Base-by-base conservation (phyloP, 2,797 vertebrate genomes). In the Gephyroberyx darwinii region DNA sequence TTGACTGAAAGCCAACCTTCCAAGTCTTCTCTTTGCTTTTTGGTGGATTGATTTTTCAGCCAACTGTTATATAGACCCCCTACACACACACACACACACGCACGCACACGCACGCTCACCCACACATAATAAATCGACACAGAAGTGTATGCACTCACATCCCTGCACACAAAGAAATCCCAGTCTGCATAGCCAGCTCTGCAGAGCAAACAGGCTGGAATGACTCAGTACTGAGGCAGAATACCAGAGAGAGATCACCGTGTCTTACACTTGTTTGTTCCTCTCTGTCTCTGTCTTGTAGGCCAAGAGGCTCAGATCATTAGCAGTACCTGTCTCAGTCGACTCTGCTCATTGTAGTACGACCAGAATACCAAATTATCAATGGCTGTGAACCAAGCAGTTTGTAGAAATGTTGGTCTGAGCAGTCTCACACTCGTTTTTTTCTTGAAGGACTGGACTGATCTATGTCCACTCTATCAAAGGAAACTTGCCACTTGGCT, bases 321-420 rank as follows among this genome's bases (percentile, higher is more conserved):
- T 13, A 62, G n/a, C 20, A 0, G 47, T 60, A 6, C 7, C n/a
- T 16, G 16, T 20, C 45, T 19, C 39, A 47, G 22, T 12, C 3
- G 41, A 13, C 41, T 43, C 41, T 41, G 39, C 39, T 41, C 39
- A 45, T 14, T 17, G 43, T 14, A 1, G 14, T 5, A 47, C 3
- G 57, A 69, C 26, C 35, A 56, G 20, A 72, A 56, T 5, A 16
- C 13, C 20, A 57, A 63, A 67, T 45, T 26, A 63, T 47, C 16
- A 52, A 8, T 22, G 16, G 14, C 55, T 37, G 31, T 22, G 41
- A 45, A 16, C 22, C 22, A 45, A 39, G n/a, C 4, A 55, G 13
- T 31, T 43, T 16, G 17, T 16, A 20, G 16, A 55, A 55, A 45
- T 43, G 10, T 16, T 43, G 41, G 41, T 43, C 12, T 41, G 41